Conservation (phyloP, 2,113 vertebrate species). For the Rhynchopsitta pachyrhyncha region DNA sequence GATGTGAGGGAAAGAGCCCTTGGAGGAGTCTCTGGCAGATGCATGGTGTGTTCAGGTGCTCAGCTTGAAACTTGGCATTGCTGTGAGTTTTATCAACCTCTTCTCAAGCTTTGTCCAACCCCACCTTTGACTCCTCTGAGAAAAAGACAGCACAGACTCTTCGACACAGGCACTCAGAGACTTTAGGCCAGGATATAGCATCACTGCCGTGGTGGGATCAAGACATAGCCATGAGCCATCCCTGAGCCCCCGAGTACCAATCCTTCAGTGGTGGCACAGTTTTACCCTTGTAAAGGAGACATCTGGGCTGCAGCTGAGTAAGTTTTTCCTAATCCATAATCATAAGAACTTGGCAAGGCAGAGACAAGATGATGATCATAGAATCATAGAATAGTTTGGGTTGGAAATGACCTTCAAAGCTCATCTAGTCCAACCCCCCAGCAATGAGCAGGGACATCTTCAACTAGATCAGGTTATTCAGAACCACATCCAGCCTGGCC, state of each 20-base stretch:
- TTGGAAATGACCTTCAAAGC: background rate
- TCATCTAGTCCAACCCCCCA: background rate
- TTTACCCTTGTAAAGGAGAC: background rate
- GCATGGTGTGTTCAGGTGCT: background rate
- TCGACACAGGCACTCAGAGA: background rate
- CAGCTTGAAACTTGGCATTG: background rate
- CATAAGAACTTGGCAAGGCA: background rate
- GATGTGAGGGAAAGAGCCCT: background rate
- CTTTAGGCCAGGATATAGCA: background rate
- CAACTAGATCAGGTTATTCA: background rate
- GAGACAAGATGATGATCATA: background rate
- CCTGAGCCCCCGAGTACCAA: rapidly evolving
- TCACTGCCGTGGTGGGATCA: background rate
- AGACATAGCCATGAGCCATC: background rate
- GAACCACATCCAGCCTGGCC: background rate
- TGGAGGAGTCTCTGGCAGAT: background rate
- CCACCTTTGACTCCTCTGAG: background rate
- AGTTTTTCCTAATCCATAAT: background rate
- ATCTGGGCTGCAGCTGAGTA: background rate
- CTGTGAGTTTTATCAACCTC: background rate
- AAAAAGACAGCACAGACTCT: background rate
- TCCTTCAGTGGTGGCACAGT: background rate
- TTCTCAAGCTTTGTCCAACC: background rate
- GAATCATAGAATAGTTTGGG: background rate
- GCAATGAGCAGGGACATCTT: background rate